phyloP scores from a whole-genome alignment of 2,888 invertebrate genomes.

The Pristionchus maxplancki region DNA sequence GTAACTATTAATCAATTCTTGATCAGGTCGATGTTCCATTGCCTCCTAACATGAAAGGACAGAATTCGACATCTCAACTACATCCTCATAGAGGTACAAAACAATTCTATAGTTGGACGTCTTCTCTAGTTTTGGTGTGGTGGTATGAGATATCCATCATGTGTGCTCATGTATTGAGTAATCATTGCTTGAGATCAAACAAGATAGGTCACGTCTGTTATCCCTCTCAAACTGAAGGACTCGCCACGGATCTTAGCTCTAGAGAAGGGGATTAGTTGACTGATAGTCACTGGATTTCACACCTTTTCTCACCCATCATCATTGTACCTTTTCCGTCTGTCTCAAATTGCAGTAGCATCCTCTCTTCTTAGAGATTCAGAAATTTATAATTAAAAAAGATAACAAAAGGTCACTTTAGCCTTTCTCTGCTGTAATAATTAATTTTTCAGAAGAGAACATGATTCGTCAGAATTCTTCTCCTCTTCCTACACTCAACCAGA shows the following conservation, averaged over 20 bases:
- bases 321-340: background rate
- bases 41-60: conserved; percentile 13
- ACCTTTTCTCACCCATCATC: background rate
- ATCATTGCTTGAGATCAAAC: background rate
- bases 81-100: background rate
- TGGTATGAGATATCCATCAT: background rate
- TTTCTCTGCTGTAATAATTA: background rate
- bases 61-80: background rate
- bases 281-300: background rate
- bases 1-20: background rate
- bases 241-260: background rate
- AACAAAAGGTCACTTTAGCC: background rate
- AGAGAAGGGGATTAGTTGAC: background rate
- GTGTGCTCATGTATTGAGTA: background rate
- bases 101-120: too few species aligned
- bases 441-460: conserved; percentile 21
- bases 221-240: background rate
- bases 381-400: background rate
- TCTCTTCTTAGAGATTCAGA: too few species aligned
- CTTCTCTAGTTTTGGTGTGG: too few species aligned
- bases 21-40: background rate
- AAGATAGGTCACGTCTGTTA: background rate
- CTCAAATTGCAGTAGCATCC: too few species aligned
- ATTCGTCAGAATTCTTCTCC: conserved; percentile 20
- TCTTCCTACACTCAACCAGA: background rate